These are phyloP conservation scores for Poecilus cupreus DNA, from an alignment of 2,888 invertebrate species.

Conservation along the genomic window DNA sequence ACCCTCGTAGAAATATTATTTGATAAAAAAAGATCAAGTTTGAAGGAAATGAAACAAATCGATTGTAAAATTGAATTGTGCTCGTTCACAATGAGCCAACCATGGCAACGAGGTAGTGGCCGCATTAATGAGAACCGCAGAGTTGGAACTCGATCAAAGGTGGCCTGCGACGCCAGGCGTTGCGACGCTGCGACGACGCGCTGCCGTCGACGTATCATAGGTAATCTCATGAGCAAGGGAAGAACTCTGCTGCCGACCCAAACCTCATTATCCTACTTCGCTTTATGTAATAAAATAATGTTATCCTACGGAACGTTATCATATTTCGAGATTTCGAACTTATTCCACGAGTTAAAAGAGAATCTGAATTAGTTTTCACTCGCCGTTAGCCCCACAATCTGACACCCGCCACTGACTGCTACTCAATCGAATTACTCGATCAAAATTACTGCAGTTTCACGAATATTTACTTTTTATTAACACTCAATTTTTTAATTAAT, in stretches of 20 bases:
- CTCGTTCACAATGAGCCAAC: constrained; percentile 45
- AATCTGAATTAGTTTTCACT: constrained; percentile 38
- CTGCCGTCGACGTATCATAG: constrained; percentile 36
- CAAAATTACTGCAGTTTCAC: neutral
- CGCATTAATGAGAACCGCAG: constrained; percentile 55
- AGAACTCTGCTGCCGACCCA: constrained; percentile 33
- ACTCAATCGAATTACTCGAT: neutral
- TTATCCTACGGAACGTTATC: constrained; percentile 50
- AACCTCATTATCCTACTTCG: constrained; percentile 54
- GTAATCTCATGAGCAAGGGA: constrained; percentile 52
- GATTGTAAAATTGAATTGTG: constrained; percentile 59
- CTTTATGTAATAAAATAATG: constrained; percentile 59
- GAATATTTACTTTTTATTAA: neutral
- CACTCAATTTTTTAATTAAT: neutral
- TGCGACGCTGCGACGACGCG: too few relatives aligned
- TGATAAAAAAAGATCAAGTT: constrained; percentile 51
- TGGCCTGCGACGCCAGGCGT: neutral
- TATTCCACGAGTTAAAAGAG: constrained; percentile 24
- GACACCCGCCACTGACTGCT: neutral
- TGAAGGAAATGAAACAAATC: constrained; percentile 60
- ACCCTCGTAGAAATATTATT: constrained; percentile 39
- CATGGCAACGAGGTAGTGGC: constrained; percentile 47
- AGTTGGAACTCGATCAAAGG: constrained; percentile 38
- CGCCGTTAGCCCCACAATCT: neutral
- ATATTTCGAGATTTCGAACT: constrained; percentile 40